phyloP scores from a whole-genome alignment of 1,140 invertebrate species.

The Anadara kagoshimensis region DNA sequence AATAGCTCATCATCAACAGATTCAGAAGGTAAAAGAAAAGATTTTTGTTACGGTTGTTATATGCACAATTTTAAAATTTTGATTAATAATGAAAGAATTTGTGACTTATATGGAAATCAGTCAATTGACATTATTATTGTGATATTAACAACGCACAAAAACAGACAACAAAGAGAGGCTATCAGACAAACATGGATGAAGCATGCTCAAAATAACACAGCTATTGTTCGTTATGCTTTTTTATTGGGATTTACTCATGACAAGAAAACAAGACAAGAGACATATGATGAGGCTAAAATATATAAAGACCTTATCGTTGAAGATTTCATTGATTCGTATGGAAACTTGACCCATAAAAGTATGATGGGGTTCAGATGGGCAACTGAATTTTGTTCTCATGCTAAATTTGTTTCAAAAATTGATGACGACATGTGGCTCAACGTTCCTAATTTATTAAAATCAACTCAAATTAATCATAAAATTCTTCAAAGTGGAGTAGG shows the following conservation, averaged over 20 bases:
- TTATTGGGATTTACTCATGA: constrained; percentile 16
- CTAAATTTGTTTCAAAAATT: constrained; percentile 32
- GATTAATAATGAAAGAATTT: too few relatives aligned
- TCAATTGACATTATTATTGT: neutral
- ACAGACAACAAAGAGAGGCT: constrained; percentile 9
- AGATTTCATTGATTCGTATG: constrained; percentile 84
- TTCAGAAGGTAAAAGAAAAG: too few relatives aligned
- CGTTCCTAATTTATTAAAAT: neutral
- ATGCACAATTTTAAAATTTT: too few relatives aligned
- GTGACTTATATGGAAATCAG: too few relatives aligned
- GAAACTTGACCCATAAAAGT: constrained; percentile 90
- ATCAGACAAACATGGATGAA: constrained; percentile 46
- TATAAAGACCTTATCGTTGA: constrained; percentile 85
- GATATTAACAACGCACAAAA: constrained; percentile 14
- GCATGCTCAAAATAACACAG: constrained; percentile 32
- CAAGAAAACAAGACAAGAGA: neutral
- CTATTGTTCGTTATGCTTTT: constrained; percentile 28
- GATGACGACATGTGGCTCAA: constrained; percentile 52
- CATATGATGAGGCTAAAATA: constrained; percentile 76
- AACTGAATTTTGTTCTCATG: constrained; percentile 76
- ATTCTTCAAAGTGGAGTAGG: constrained; percentile 36
- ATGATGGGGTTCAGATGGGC: constrained; percentile 87
- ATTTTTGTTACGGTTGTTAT: too few relatives aligned
- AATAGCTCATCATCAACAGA: too few relatives aligned
- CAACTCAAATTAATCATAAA: too few relatives aligned